These are phyloP conservation scores for Petrocephalus zakoni DNA, from an alignment of 2,113 vertebrate genomes.

Conservation along the genomic window DNA sequence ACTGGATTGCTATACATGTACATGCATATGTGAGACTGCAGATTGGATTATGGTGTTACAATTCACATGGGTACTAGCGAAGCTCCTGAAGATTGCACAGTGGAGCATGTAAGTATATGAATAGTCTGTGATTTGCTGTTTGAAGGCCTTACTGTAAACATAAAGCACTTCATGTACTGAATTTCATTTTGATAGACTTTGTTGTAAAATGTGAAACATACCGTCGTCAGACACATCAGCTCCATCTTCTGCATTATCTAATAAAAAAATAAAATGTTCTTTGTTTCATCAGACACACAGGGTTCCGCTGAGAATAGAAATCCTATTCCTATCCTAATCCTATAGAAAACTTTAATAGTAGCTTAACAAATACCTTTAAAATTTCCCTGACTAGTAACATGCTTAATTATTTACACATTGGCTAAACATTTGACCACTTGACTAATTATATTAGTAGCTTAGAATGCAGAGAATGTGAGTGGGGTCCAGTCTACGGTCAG, in stretches of 20 bases:
- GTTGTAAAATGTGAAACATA: conserved; percentile 48
- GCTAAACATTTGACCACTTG: not conserved
- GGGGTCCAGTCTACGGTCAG: not conserved
- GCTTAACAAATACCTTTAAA: not conserved
- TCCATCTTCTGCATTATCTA: conserved; percentile 65
- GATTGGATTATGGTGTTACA: no score
- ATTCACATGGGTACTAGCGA: not conserved
- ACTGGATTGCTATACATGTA: not conserved
- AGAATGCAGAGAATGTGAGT: not conserved
- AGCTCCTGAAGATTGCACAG: not conserved
- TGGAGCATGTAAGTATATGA: not conserved
- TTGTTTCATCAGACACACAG: not conserved
- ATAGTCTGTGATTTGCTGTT: not conserved
- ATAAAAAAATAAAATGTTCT: not conserved
- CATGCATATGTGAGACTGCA: not conserved
- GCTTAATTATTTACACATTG: not conserved
- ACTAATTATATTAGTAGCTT: not conserved
- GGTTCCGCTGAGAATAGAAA: not conserved
- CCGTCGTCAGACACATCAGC: conserved; percentile 85
- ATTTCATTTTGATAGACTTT: not conserved
- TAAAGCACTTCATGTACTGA: not conserved
- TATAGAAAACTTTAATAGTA: not conserved
- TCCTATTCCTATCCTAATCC: not conserved
- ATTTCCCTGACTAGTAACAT: not conserved
- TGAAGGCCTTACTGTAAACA: not conserved